phyloP scores from a whole-genome alignment of 2,113 vertebrate species.

The Serranochromis macrocephalus region DNA sequence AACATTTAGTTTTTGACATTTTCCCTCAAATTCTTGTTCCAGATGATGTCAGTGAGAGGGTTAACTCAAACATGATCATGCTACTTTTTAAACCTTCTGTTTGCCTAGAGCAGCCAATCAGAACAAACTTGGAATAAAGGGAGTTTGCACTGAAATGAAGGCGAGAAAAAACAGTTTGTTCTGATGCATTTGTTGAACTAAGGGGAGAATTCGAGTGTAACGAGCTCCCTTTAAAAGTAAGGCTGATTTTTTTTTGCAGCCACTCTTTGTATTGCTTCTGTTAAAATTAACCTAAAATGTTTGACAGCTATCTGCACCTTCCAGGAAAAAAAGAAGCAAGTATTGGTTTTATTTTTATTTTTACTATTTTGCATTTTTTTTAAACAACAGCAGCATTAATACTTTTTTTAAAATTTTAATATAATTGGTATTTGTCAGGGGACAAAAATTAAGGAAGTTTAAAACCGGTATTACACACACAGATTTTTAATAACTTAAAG shows the following conservation, averaged over 20 bases:
- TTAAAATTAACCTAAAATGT: not conserved
- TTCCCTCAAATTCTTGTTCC: not conserved
- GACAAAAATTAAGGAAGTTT: not conserved
- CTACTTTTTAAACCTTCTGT: not conserved
- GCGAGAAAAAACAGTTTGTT: not conserved
- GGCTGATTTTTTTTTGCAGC: not conserved
- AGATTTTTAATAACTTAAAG: not conserved
- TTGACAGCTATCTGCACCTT: not conserved
- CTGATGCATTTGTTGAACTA: not conserved
- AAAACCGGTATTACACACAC: not conserved
- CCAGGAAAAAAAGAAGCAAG: fast-evolving
- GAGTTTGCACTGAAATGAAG: fast-evolving
- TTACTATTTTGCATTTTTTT: not conserved
- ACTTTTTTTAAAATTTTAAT: not conserved
- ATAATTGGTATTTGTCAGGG: not conserved
- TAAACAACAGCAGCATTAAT: not conserved
- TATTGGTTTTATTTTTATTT: fast-evolving
- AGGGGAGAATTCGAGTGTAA: not conserved
- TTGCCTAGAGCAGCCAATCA: not conserved
- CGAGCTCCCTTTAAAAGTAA: not conserved
- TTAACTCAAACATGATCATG: not conserved
- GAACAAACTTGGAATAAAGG: not conserved
- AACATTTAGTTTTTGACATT: fast-evolving
- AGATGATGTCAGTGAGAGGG: not conserved
- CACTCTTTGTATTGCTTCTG: not conserved